These are phyloP conservation scores for Burhinus bistriatus DNA, from an alignment of 2,113 vertebrate species.

Conservation along the genomic window DNA sequence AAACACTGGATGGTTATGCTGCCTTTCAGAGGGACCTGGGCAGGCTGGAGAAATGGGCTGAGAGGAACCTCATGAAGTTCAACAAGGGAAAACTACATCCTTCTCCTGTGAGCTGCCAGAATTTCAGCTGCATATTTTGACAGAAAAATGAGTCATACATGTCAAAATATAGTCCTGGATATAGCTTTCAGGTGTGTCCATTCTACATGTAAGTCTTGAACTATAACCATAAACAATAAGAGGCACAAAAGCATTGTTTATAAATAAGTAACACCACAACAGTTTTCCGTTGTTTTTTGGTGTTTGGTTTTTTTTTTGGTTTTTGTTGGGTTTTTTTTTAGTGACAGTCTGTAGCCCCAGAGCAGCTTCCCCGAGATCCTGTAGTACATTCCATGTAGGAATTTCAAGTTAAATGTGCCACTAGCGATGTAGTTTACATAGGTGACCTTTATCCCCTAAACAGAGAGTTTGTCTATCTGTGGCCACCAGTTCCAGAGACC, in stretches of 20 bases:
- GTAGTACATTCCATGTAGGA: slow-evolving; percentile 76
- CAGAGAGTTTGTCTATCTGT: slow-evolving; percentile 75
- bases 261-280: not conserved
- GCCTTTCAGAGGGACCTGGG: not conserved
- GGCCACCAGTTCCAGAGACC: slow-evolving; percentile 77
- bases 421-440: slow-evolving; percentile 78
- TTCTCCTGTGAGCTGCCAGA: not conserved
- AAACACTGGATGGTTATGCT: not conserved
- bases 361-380: slow-evolving; percentile 68
- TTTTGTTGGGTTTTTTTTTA: not conserved
- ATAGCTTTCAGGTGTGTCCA: not conserved
- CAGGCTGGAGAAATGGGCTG: not conserved
- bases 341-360: slow-evolving; percentile 59
- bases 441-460: slow-evolving; percentile 74
- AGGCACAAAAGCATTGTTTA: not conserved
- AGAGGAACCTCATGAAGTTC: not conserved
- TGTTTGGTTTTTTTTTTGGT: not conserved
- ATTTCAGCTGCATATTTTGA: not conserved
- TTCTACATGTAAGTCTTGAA: not conserved
- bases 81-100: not conserved
- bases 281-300: not conserved
- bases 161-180: not conserved
- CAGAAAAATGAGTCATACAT: not conserved
- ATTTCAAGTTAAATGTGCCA: slow-evolving; percentile 76
- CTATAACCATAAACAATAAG: not conserved